Evolutionary conservation across 2,113 vertebrate species (phyloP).

Genomic region (Pelobates fuscus): DNA sequence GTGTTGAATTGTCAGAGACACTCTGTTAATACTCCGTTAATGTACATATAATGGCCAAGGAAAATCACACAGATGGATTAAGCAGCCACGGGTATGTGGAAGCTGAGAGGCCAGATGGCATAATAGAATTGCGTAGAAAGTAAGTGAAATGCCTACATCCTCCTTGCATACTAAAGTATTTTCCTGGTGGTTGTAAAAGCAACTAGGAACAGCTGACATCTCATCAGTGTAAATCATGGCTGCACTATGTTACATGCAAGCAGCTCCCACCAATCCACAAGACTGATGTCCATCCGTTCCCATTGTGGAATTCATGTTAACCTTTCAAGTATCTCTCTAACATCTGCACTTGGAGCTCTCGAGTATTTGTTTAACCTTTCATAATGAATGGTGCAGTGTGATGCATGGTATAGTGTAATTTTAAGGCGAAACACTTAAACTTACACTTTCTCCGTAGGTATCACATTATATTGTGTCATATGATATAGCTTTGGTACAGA

Average conservation of each 20-base stretch:
- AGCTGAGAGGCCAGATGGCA: constrained; percentile 71
- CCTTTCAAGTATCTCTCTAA: constrained; percentile 37
- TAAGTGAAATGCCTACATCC: constrained; percentile 62
- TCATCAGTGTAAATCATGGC: constrained; percentile 56
- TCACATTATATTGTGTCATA: constrained; percentile 25
- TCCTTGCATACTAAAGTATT: constrained; percentile 55
- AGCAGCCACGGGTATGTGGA: constrained; percentile 65
- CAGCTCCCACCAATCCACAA: constrained; percentile 48
- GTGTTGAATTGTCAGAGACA: too few relatives aligned
- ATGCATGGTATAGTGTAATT: constrained; percentile 35
- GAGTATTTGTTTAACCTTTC: constrained; percentile 47
- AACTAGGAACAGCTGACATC: constrained; percentile 53
- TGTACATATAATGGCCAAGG: too few relatives aligned
- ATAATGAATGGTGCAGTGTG: constrained; percentile 49
- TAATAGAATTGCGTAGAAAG: constrained; percentile 60
- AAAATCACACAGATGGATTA: constrained; percentile 67
- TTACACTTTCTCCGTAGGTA: constrained; percentile 47
- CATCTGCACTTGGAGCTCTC: constrained; percentile 22
- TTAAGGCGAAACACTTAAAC: constrained; percentile 49
- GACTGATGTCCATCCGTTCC: constrained; percentile 44
- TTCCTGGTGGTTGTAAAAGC: constrained; percentile 60
- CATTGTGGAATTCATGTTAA: constrained; percentile 45
- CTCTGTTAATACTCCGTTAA: too few relatives aligned
- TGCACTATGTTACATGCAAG: constrained; percentile 50
- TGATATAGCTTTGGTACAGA: too few relatives aligned